These are phyloP conservation scores for Galeruca laticollis DNA, from an alignment of 2,888 invertebrate species.

Conservation along the genomic window DNA sequence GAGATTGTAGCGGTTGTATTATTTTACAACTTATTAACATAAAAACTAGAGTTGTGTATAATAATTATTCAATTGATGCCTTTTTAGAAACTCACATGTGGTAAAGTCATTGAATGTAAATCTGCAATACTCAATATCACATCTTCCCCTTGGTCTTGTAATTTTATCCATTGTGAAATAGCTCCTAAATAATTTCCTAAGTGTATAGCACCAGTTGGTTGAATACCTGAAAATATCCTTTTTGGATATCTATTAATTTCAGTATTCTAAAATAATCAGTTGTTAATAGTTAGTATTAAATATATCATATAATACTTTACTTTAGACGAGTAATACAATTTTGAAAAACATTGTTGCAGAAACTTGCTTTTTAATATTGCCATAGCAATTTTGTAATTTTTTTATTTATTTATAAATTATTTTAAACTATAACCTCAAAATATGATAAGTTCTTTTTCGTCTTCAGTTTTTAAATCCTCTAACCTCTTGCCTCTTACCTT, in stretches of 20 bases:
- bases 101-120: slow-evolving; percentile 90
- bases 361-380: not conserved
- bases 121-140: slow-evolving; percentile 90
- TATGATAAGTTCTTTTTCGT: too few species aligned
- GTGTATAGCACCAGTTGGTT: slow-evolving; percentile 95
- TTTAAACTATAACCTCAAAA: not conserved
- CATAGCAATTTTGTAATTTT: not conserved
- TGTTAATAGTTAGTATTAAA: not conserved
- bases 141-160: slow-evolving; percentile 80
- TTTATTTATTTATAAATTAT: not conserved
- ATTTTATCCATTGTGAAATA: slow-evolving; percentile 84
- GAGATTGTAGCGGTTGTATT: too few species aligned
- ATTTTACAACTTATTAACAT: too few species aligned
- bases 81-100: slow-evolving; percentile 72
- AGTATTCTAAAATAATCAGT: slow-evolving; percentile 34
- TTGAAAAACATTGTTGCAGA: slow-evolving; percentile 6
- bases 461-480: too few species aligned
- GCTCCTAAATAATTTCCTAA: slow-evolving; percentile 98
- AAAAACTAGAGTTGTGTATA: not conserved
- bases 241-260: slow-evolving; percentile 42
- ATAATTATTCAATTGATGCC: not conserved
- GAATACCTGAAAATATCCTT: slow-evolving; percentile 90
- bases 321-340: slow-evolving; percentile 21
- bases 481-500: too few species aligned
- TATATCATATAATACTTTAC: slow-evolving; percentile 16